Base-by-base conservation (phyloP, 2,797 vertebrate genomes). In the Pangasius macronema region DNA sequence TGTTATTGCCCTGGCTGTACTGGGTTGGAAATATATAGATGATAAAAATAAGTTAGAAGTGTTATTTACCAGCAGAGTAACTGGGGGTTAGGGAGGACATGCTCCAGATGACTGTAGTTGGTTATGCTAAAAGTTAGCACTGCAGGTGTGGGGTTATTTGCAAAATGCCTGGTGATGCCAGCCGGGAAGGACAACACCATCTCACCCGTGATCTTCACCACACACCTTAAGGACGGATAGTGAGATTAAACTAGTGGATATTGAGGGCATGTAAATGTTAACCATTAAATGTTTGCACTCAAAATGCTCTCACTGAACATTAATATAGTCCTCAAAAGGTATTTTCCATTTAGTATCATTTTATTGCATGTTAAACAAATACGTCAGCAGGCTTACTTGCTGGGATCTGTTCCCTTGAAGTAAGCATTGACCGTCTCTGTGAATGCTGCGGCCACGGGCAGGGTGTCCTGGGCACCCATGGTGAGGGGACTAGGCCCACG, bases 141-240 rank as follows among this genome's bases (percentile, higher is more conserved):
- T 8, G 98, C 97, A 0, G 98, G 98, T 67, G 96, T 93, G 0
- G 97, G 97, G 94, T 98, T 99, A 97, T 97, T 99, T 95, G 98
- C 97, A 94, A 99, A 99, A 94, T 99, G 98, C 91, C 98, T 97
- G 80, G 98, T 99, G 94, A 99, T 99, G 92, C 98, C 98, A 0
- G 98, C 98, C 0, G 98, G 98, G 92, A 99, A 99, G 0, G 98
- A 99, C 94, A 99, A 93, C 93, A 99, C 98, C 98, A 99, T 99
- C 96, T 99, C 98, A 94, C 98, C 98, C 3, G 98, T 99, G 93
- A 99, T 97, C 96, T 99, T 99, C 93, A 99, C 97, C 39, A 98
- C 98, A 91, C 98, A 99, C 94, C 98, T 99, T 93, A 86, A 82
- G 88, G 86, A 90, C 53, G 59, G 57, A 89, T 73, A 91, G 39